Conservation (phyloP, 92 coral and sea anemone genomes). For the Porites cylindrica region DNA sequence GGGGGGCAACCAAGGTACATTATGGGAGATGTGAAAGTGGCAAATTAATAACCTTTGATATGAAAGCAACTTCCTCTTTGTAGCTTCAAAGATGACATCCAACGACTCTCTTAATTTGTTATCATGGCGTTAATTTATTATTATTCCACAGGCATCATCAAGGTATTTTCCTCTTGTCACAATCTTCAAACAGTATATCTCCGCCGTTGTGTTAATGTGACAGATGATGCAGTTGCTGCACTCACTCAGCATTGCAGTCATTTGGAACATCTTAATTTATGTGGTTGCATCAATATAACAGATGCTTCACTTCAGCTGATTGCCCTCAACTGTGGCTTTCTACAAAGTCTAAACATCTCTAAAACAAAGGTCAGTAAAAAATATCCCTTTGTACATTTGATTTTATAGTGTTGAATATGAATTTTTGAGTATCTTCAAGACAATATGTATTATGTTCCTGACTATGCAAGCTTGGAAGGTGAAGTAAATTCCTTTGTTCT, state of each 20-base stretch:
- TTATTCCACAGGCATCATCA: slow-evolving; percentile 67
- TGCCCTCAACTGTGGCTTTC: slow-evolving; percentile 74
- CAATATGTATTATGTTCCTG: too few species aligned
- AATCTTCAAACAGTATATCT: slow-evolving; percentile 85
- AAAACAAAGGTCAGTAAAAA: slow-evolving; percentile 75
- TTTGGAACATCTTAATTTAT: slow-evolving; percentile 79
- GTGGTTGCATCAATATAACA: slow-evolving; percentile 82
- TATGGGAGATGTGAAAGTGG: too few species aligned
- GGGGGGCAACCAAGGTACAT: too few species aligned
- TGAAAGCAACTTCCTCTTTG: too few species aligned
- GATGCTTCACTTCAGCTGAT: slow-evolving; percentile 80
- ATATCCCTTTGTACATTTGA: neutral
- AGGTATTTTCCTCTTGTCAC: slow-evolving; percentile 69
- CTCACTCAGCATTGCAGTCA: slow-evolving; percentile 77
- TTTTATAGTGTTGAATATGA: too few species aligned
- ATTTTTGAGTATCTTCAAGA: too few species aligned
- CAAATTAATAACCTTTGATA: too few species aligned
- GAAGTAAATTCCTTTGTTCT: too few species aligned
- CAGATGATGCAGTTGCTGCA: slow-evolving; percentile 81
- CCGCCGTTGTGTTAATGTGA: slow-evolving; percentile 79
- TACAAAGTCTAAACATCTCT: slow-evolving; percentile 85
- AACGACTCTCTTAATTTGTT: too few species aligned
- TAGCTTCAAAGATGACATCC: too few species aligned
- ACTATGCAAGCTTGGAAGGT: too few species aligned
- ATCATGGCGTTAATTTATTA: neutral